These are phyloP conservation scores for Aphelenchoides besseyi DNA, from an alignment of 1,140 invertebrate genomes.

Conservation along the genomic window DNA sequence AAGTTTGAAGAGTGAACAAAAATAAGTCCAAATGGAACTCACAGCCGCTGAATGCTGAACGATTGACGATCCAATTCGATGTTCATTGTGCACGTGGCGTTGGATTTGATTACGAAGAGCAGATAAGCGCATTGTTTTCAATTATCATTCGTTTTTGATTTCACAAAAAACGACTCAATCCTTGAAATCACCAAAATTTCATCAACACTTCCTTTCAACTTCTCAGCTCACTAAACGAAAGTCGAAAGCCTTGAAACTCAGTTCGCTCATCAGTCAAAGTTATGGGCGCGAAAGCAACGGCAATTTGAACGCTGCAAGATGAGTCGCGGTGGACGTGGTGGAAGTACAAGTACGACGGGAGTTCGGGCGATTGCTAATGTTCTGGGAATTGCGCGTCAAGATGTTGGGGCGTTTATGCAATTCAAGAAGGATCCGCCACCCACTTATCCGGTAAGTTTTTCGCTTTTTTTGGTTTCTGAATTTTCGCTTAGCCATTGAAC, in stretches of 20 bases:
- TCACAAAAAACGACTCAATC: not conserved
- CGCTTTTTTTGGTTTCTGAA: slow-evolving; percentile 18
- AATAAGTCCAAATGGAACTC: not conserved
- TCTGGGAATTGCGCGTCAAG: slow-evolving; percentile 48
- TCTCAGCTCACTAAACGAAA: not conserved
- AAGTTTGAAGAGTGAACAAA: not conserved
- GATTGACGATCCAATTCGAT: not conserved
- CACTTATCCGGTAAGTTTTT: slow-evolving; percentile 45
- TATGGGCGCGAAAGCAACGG: not conserved
- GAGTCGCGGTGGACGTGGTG: slow-evolving; percentile 32
- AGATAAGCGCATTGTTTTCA: not conserved
- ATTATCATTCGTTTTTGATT: not conserved
- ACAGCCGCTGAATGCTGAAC: not conserved
- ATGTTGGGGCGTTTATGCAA: slow-evolving; percentile 37
- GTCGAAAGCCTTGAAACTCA: not conserved
- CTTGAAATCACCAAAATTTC: not conserved
- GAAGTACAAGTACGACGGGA: slow-evolving; percentile 14
- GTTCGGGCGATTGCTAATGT: slow-evolving; percentile 46
- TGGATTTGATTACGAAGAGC: not conserved
- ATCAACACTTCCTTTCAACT: not conserved
- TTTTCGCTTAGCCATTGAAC: slow-evolving; percentile 25
- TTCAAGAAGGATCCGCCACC: slow-evolving; percentile 43
- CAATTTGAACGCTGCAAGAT: not conserved
- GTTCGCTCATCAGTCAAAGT: not conserved
- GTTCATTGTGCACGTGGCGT: not conserved